A percentile compares a stretch with the other conserved stretches of the same genome.
Conservation (phyloP, 2,113 vertebrate species). For the Cygnus atratus region DNA sequence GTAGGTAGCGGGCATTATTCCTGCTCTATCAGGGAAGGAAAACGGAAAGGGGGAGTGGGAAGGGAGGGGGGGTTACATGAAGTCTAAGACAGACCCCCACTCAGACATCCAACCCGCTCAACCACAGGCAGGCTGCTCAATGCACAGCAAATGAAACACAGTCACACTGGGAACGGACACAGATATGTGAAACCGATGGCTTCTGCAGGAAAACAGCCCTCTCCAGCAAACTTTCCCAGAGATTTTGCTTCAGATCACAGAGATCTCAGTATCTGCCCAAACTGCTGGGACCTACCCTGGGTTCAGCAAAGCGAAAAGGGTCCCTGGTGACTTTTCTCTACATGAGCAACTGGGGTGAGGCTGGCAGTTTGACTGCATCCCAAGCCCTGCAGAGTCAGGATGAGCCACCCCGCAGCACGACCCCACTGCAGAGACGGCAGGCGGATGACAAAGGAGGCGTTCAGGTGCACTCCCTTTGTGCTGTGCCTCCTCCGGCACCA, state of each 20-base stretch:
- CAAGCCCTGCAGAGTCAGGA: fast-evolving
- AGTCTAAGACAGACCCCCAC: neutral
- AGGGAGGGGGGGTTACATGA: neutral
- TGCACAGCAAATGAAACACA: neutral
- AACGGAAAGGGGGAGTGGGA: neutral
- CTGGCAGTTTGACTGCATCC: neutral
- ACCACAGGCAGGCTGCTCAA: neutral
- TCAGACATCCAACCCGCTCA: neutral
- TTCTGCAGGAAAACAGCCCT: neutral
- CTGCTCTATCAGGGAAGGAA: neutral
- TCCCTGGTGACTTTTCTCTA: neutral
- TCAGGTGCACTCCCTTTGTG: neutral
- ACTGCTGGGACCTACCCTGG: neutral
- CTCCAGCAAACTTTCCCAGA: neutral
- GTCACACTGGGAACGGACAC: fast-evolving
- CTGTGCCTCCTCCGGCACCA: neutral
- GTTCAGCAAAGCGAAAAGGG: neutral
- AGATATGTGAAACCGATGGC: fast-evolving
- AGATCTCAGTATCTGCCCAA: neutral
- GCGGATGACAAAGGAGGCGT: fast-evolving
- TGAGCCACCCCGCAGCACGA: neutral
- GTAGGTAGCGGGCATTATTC: neutral
- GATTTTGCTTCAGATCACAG: neutral
- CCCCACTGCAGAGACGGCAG: fast-evolving
- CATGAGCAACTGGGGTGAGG: fast-evolving